Evolutionary conservation across 2,888 invertebrate species (phyloP), one percentile per base, ranked within the genome.

Genomic region (Odontocolon sp.): DNA sequence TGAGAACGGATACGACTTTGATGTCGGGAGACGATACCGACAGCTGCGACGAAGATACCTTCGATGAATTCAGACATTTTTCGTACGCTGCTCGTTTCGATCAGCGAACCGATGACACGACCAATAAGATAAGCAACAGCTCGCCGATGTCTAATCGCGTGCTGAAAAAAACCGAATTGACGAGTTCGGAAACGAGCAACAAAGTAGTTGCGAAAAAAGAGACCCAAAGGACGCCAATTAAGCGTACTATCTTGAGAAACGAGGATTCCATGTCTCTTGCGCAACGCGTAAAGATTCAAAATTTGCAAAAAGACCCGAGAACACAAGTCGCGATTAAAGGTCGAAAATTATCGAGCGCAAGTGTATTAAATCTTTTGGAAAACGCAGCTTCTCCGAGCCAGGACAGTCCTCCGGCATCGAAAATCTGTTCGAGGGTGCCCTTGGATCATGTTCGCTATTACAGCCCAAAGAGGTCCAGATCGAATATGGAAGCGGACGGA

Each of bases 361-460:
- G 83, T 59, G 57, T 78, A 0, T 23, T 86, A 21, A 79, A 83
- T 71, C 79, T 90, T 0, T 47, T 90, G n/a, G 89, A 89, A 0
- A 87, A 89, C 45, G 88, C 86, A 0, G 78, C 86, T 0, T 90
- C 90, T 0, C 90, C 90, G 0, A 86, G 87, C 69, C 87, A 87
- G 14, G 90, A 90, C 45, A 89, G 88, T 52, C 90, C 90, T 0
- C 90, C 90, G 0, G 85, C 87, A 0, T 71, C 75, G 0, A 88
- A 89, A 21, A 21, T 87, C 0, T 6, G 69, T 0, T 38, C 77
- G 0, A 5, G 63, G 4, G 28, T 9, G 3, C 23, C 18, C 1
- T 61, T 16, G 4, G 71, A 63, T 9, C 72, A 77, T 0, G 26
- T 86, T 4, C 81, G 80, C 16, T 86, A 87, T 64, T 88, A 84